Evolutionary conservation across 2,888 invertebrate genomes (phyloP).

Genomic region (Oscheius sp.): DNA sequence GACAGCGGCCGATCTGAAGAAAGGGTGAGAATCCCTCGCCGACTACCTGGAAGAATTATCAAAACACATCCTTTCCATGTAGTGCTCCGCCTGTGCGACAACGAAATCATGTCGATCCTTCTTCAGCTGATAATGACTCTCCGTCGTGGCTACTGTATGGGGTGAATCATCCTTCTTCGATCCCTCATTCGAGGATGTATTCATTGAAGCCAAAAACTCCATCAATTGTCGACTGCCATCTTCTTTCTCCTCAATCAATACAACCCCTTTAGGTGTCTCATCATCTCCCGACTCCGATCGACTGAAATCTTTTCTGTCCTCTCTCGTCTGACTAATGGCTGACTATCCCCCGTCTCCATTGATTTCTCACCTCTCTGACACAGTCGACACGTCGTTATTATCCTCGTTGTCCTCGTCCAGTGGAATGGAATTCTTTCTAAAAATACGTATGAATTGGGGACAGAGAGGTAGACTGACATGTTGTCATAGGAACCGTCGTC

Average conservation of each 20-base stretch:
- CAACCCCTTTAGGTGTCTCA: constrained; percentile 14
- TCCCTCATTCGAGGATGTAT: not conserved
- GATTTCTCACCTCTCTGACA: constrained; percentile 12
- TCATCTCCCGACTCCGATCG: constrained; percentile 21
- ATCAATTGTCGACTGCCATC: constrained; percentile 24
- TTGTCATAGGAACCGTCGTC: constrained; percentile 40
- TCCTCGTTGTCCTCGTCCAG: constrained; percentile 26
- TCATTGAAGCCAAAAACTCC: constrained; percentile 30
- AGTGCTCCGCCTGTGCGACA: constrained; percentile 34
- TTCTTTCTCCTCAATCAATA: constrained; percentile 18
- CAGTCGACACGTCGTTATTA: not conserved
- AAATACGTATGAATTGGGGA: not conserved
- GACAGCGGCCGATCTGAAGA: constrained; percentile 32
- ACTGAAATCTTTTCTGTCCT: constrained; percentile 16
- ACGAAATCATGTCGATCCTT: constrained; percentile 43
- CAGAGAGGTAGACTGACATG: constrained; percentile 22
- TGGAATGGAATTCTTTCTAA: constrained; percentile 20
- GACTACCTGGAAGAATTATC: constrained; percentile 35
- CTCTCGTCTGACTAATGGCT: not conserved
- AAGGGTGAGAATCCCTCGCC: not conserved
- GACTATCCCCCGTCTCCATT: not conserved
- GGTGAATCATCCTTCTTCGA: not conserved
- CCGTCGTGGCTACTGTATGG: constrained; percentile 1
- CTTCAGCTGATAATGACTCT: constrained; percentile 27
- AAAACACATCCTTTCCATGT: constrained; percentile 40